These are phyloP conservation scores for Gasterosteus nipponicus DNA, from an alignment of 2,113 vertebrate species.

Conservation along the genomic window DNA sequence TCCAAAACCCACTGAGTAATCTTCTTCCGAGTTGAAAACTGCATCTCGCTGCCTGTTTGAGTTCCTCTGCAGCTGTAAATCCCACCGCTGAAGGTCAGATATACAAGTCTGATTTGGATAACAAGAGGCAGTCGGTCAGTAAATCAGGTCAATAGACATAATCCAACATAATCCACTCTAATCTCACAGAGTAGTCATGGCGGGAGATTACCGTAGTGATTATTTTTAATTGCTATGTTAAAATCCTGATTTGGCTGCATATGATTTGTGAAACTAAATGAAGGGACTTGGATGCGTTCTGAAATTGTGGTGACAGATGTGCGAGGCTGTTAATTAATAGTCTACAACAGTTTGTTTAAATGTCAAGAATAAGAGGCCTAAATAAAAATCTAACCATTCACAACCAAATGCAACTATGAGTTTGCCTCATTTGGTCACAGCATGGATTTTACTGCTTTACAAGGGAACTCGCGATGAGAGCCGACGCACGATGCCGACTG, in stretches of 20 bases:
- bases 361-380: neutral
- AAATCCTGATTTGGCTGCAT: slow-evolving; percentile 63
- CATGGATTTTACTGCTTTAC: neutral
- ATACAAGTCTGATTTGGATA: slow-evolving; percentile 58
- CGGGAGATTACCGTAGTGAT: slow-evolving; percentile 66
- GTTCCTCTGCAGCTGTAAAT: slow-evolving; percentile 48
- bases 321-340: neutral
- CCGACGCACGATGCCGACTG: neutral
- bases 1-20: neutral
- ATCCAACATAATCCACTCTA: slow-evolving; percentile 78
- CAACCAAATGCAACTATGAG: neutral
- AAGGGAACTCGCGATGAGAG: neutral
- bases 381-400: neutral
- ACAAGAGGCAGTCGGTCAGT: slow-evolving; percentile 64
- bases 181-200: slow-evolving; percentile 63
- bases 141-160: slow-evolving; percentile 77
- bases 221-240: slow-evolving; percentile 71
- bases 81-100: slow-evolving; percentile 56
- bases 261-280: slow-evolving; percentile 40
- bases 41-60: slow-evolving; percentile 12
- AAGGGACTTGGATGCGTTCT: neutral
- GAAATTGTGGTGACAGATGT: neutral
- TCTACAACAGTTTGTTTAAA: neutral
- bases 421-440: neutral
- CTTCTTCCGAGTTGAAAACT: slow-evolving; percentile 5